Base-by-base conservation (phyloP, 2,113 vertebrate species). In the Brienomyrus brachyistius region DNA sequence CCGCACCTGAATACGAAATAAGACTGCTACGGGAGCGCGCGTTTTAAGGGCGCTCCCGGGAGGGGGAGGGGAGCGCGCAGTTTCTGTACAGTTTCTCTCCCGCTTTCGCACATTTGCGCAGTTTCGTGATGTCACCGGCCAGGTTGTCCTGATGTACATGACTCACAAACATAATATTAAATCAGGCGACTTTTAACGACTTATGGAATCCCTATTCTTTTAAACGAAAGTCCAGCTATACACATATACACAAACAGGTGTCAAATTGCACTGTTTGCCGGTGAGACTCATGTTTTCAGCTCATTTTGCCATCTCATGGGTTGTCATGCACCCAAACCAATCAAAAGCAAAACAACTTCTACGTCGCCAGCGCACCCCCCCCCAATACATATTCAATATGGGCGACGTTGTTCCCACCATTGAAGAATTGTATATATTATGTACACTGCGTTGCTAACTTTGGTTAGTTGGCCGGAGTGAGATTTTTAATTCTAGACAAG, bases 71-170 rank as follows among this genome's bases (percentile, higher is more conserved):
- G 77, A 40, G 31, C 40, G 31, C 92, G 89, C 19, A 94, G 96
- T 96, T 94, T 96, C 96, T 91, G 91, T 90, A 91, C 91, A 91
- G 90, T 21, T 77, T 3, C 15, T 91, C 54, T 0, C n/a, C 88
- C 7, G 47, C 13, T 47, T 4, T 35, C 11, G 2, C 70, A 86
- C 70, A 88, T 90, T 91, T 45, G 51, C 88, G 90, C 84, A 90
- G 94, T 95, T 93, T 95, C 94, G 31, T 95, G 93, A 95, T 87
- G 94, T 93, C 92, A 93, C 10, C 51, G 88, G 89, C n/a, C 88
- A 54, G n/a, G 31, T 45, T 40, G 40, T 84, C 82, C 23, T 45
- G 35, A 17, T 17, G 43, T 40, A 45, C 10, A 84, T 54, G 85
- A 87, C 50, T 54, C 50, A 54, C 50, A 35, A 13, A 7, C 23